A percentile compares a stretch with the other conserved stretches of the same genome.
These are phyloP conservation scores for Polydesmus complanatus DNA, from an alignment of 2,888 invertebrate genomes.

Conservation along the genomic window DNA sequence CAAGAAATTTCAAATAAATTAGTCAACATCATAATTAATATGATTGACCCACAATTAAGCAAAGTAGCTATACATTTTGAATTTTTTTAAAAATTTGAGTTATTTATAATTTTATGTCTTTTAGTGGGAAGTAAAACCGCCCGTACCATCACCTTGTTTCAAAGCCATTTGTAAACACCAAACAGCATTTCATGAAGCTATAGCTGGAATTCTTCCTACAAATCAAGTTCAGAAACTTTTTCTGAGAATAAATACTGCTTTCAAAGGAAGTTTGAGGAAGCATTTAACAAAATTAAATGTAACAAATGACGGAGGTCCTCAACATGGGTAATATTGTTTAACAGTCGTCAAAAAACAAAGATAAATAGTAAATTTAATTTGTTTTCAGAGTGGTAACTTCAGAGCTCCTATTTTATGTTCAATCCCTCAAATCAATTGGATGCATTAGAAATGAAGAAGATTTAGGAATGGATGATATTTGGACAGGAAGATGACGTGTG, in stretches of 20 bases:
- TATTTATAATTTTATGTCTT: background rate
- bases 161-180: slow-evolving; percentile 50
- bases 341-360: background rate
- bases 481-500: slow-evolving; percentile 7
- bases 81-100: background rate
- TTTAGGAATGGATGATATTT: slow-evolving; percentile 10
- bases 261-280: slow-evolving; percentile 71
- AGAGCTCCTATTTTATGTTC: slow-evolving; percentile 77
- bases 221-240: slow-evolving; percentile 55
- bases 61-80: slow-evolving; percentile 28
- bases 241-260: slow-evolving; percentile 62
- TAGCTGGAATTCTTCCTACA: slow-evolving; percentile 63
- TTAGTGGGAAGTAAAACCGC: slow-evolving; percentile 87
- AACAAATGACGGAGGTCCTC: slow-evolving; percentile 88
- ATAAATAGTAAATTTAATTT: background rate
- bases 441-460: slow-evolving; percentile 11
- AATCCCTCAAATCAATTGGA: slow-evolving; percentile 61
- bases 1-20: slow-evolving; percentile 86
- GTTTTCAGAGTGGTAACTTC: slow-evolving; percentile 59
- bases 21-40: slow-evolving; percentile 71
- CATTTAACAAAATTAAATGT: slow-evolving; percentile 75
- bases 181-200: slow-evolving; percentile 79
- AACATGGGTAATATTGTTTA: slow-evolving; percentile 53
- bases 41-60: slow-evolving; percentile 61
- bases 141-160: slow-evolving; percentile 68